Evolutionary conservation across 1,140 invertebrate genomes (phyloP).

Genomic region (Bombus difficillimus): DNA sequence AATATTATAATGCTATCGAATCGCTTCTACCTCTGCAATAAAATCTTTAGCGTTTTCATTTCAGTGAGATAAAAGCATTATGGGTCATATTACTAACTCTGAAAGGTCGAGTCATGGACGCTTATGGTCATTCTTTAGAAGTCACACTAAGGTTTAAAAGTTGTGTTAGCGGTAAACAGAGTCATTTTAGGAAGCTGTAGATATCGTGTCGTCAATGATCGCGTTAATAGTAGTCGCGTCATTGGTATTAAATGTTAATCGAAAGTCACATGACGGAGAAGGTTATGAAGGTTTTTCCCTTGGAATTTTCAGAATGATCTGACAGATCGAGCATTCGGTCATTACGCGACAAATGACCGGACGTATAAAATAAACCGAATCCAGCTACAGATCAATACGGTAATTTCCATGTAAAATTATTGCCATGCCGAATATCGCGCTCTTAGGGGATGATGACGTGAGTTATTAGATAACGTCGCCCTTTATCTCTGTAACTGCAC

Average conservation of each 20-base stretch:
- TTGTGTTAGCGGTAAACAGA: background rate
- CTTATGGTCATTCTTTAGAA: background rate
- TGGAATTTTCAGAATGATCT: background rate
- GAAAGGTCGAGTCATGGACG: background rate
- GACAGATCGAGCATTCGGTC: background rate
- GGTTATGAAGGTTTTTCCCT: background rate
- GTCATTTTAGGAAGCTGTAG: background rate
- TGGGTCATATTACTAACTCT: background rate
- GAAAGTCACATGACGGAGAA: background rate
- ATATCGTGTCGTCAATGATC: too few relatives aligned
- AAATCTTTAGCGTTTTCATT: background rate
- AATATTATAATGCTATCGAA: constrained; percentile 49
- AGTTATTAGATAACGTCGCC: background rate
- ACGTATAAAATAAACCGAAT: constrained; percentile 20
- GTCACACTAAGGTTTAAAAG: background rate
- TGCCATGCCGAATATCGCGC: background rate
- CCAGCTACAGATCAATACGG: constrained; percentile 25
- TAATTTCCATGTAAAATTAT: constrained; percentile 31
- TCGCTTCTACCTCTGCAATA: background rate
- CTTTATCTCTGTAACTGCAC: background rate
- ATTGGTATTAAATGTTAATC: background rate
- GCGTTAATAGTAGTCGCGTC: background rate
- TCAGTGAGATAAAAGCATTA: background rate
- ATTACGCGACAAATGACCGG: background rate
- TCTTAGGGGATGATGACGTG: background rate